These are phyloP conservation scores for Metallyticus violacea DNA, from an alignment of 2,888 invertebrate genomes.

Conservation along the genomic window DNA sequence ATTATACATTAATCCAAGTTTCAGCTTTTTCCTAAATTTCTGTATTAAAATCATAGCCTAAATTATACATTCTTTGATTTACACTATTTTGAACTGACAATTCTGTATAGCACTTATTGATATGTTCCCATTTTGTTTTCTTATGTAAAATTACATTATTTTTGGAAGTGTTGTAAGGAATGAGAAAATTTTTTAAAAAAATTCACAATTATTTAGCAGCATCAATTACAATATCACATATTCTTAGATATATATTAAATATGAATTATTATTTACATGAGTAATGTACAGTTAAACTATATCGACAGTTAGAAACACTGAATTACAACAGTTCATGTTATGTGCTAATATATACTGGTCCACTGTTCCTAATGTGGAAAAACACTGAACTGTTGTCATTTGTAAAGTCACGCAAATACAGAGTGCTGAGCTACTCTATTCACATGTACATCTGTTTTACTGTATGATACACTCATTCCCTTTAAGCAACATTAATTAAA, in stretches of 20 bases:
- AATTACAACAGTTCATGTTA: conserved; percentile 8
- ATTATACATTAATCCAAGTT: not conserved
- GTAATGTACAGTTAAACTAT: conserved; percentile 22
- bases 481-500: not conserved
- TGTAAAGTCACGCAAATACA: not conserved
- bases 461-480: not conserved
- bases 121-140: not conserved
- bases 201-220: conserved; percentile 7
- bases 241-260: conserved; percentile 24
- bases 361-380: not conserved
- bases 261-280: conserved; percentile 22
- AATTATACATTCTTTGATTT: not conserved
- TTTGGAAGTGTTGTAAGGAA: not conserved
- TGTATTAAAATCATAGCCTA: not conserved
- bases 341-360: not conserved
- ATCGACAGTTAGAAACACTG: conserved; percentile 19
- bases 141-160: not conserved
- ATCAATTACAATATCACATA: conserved; percentile 7
- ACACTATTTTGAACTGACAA: not conserved
- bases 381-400: not conserved
- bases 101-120: conserved; percentile 2
- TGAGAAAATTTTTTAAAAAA: conserved; percentile 3
- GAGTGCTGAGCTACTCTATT: not conserved
- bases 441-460: not conserved
- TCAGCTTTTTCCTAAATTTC: not conserved